Percentiles rank a stretch among this genome's conserved stretches.
These are phyloP conservation scores for Diploscapter pachys DNA, from an alignment of 1,140 invertebrate genomes.

Conservation along the genomic window DNA sequence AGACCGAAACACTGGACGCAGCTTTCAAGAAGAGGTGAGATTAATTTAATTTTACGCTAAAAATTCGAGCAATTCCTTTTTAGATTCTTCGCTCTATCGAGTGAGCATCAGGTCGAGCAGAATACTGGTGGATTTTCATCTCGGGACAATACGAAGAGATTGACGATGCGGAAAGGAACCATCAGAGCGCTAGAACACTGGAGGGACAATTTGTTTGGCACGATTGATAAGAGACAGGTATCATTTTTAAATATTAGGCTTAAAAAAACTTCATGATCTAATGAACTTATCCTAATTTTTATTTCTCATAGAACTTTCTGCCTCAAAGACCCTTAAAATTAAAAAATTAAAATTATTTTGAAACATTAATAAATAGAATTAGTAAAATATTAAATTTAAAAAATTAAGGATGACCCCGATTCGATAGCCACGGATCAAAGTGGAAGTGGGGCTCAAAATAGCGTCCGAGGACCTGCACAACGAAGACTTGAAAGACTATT, in stretches of 20 bases:
- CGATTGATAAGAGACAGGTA: constrained; percentile 44
- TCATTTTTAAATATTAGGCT: not conserved
- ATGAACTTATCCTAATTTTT: too few species aligned
- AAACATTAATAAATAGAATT: not conserved
- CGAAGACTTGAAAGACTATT: constrained; percentile 39
- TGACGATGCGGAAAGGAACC: constrained; percentile 48
- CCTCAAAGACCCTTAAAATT: not conserved
- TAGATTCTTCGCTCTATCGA: constrained; percentile 51
- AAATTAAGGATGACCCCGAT: constrained; percentile 28
- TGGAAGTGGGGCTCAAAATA: constrained; percentile 1
- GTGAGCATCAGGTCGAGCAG: constrained; percentile 37
- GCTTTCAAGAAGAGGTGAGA: constrained; percentile 47
- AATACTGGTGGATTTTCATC: constrained; percentile 19
- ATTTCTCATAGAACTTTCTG: not conserved
- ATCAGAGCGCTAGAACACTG: constrained; percentile 46
- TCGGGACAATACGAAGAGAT: constrained; percentile 31
- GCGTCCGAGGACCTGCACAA: constrained; percentile 36
- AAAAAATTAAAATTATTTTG: not conserved
- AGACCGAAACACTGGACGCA: constrained; percentile 56
- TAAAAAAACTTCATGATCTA: not conserved
- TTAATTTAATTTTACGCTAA: not conserved
- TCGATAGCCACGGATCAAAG: constrained; percentile 28
- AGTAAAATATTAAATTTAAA: not conserved
- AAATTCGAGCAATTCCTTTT: not conserved
- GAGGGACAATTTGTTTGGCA: constrained; percentile 41